Base-by-base conservation (phyloP, 1,140 invertebrate species). In the Maconellicoccus hirsutus region DNA sequence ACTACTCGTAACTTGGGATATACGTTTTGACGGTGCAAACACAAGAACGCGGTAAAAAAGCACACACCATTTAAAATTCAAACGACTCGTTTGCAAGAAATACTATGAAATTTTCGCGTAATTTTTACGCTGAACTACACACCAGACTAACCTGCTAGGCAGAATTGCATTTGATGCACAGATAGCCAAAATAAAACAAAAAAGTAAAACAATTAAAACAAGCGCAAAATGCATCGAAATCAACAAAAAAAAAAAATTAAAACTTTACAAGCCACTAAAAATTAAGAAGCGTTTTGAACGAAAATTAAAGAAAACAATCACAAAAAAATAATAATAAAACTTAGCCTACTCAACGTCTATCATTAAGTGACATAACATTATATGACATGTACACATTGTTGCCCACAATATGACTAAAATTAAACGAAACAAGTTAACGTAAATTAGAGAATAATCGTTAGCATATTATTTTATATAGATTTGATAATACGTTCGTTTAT, bases 381-480 rank as follows among this genome's bases (percentile, higher is more conserved):
- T 26, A 25, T 66, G 61, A 66, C 61, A 66, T 66, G 61, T 66
- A 66, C 61, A 66, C 61, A 66, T 66, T 66, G 61, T 66, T 66
- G 61, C 10, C 61, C 61, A 26, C 61, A 66, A 26, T 22, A 23
- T 25, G 8, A 26, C 61, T 66, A 66, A 66, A 66, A 66, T 8
- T 66, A 66, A 66, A 23, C 25, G 61, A 66, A 8, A 25, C 21
- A 66, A 12, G 21, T 66, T 66, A 66, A 66, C 21, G 25, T 25
- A 23, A 66, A 66, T 66, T 66, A 52, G n/a, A 52, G 3, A 52
- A 52, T 52, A 52, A 52, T 52, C 42, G 42, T 52, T 52, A 52
- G 10, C 61, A 66, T 66, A 25, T 66, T 6, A 16, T n/a, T 26
- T 66, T 26, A 23, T 66, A 10, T 25, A 25, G 21, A n/a, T 26